Evolutionary conservation across 2,113 vertebrate genomes (phyloP), one percentile per base, ranked within the genome.

Genomic region (Phalacrocorax brasilianus): DNA sequence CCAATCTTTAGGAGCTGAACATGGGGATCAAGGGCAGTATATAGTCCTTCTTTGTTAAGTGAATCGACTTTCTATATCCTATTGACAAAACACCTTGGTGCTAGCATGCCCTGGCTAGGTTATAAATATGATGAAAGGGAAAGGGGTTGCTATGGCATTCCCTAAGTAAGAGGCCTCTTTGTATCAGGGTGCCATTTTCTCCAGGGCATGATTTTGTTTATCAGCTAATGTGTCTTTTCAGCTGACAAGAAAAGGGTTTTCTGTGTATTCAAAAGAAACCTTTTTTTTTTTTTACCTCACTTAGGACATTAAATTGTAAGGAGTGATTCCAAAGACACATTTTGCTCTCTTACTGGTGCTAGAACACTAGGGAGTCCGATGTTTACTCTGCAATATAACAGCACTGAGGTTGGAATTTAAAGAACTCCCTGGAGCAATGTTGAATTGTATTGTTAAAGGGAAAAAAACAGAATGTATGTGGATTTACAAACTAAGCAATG

Each of bases 261-360:
- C 20, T 61, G 2, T 74, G 12, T 95, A 74, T 91, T 92, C 66
- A 93, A 72, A 88, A 50, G 27, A 91, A 91, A 45, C 20, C 30
- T 44, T 59, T 96, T 88, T 98, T 98, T 98, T 96, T 88, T 98
- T 98, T 98, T 98, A 98, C 98, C 98, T 99, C 98, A 98, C 94
- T 98, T 98, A 98, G 95, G 96, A 98, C 97, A 95, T 93, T 94
- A 93, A 96, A 92, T 97, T 95, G 81, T 94, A 95, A 95, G 70
- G 91, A 96, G 90, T 93, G 47, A 94, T 97, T 97, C 82, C 95
- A 96, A 85, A 97, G 97, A 97, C 65, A 93, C 95, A 92, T 96
- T 94, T 97, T 97, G 93, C 68, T 91, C 86, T 85, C 83, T 89
- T 38, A 77, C 79, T 97, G 97, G 97, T 98, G 97, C 96, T 97